These are phyloP conservation scores for Eurytemora carolleeae DNA, from an alignment of 1,140 invertebrate genomes.

Conservation along the genomic window DNA sequence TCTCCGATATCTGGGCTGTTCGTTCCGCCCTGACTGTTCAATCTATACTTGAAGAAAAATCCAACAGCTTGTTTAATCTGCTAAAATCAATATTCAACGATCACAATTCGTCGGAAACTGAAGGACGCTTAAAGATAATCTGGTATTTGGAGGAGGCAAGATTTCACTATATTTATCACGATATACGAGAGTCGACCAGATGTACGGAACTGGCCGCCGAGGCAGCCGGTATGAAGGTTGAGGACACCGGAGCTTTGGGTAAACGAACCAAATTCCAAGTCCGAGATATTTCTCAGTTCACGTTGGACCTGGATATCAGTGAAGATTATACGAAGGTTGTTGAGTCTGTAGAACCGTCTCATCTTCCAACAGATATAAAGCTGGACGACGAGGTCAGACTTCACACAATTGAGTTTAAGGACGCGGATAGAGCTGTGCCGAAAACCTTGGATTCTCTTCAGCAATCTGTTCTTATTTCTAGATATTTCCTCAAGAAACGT, in stretches of 20 bases:
- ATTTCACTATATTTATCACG: conserved; percentile 48
- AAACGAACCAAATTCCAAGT: conserved; percentile 73
- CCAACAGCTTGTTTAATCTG: neutral
- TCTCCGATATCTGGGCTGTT: neutral
- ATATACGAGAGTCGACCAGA: conserved; percentile 42
- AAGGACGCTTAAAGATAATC: conserved; percentile 21
- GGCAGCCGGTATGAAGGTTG: conserved; percentile 39
- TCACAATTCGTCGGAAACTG: neutral
- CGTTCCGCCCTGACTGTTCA: neutral
- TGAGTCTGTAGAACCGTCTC: conserved; percentile 24
- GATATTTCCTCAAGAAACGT: conserved; percentile 39
- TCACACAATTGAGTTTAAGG: conserved; percentile 48
- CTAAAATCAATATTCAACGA: neutral
- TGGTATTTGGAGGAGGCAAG: conserved; percentile 51
- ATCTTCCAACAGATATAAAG: conserved; percentile 32
- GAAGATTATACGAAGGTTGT: conserved; percentile 26
- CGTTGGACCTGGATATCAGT: conserved; percentile 38
- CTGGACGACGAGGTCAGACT: conserved; percentile 65
- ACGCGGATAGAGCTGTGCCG: conserved; percentile 29
- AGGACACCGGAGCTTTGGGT: conserved; percentile 51
- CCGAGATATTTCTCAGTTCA: conserved; percentile 54
- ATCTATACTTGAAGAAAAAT: neutral
- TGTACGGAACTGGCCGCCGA: conserved; percentile 40
- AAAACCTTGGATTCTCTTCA: neutral
- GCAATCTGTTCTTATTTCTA: conserved; percentile 19